phyloP scores from a whole-genome alignment of 2,113 vertebrate genomes.

The Vicugna pacos region DNA sequence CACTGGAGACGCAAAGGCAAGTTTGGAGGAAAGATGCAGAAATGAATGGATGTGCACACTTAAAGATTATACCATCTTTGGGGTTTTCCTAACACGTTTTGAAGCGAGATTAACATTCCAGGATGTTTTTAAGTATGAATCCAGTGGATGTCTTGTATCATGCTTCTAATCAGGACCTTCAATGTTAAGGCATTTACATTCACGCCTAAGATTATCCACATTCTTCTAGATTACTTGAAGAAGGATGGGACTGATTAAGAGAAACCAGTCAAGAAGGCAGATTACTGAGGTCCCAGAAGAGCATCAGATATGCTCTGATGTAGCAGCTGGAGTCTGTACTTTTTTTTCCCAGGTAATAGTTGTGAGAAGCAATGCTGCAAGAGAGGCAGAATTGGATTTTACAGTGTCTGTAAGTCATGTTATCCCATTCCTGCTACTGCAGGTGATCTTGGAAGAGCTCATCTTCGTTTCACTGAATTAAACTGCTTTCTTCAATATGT shows the following conservation, averaged over 20 bases:
- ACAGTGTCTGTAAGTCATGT: constrained; percentile 59
- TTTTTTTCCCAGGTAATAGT: constrained; percentile 58
- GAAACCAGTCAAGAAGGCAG: constrained; percentile 75
- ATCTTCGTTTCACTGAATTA: constrained; percentile 50
- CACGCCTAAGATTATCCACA: constrained; percentile 69
- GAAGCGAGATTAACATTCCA: constrained; percentile 67
- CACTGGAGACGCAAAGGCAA: constrained; percentile 73
- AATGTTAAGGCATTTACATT: constrained; percentile 87
- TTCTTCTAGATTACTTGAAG: constrained; percentile 67
- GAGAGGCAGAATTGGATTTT: constrained; percentile 62
- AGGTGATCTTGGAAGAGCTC: constrained; percentile 3
- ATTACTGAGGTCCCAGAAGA: constrained; percentile 65
- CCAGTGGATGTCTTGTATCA: constrained; percentile 78
- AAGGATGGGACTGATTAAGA: constrained; percentile 53
- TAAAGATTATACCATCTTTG: constrained; percentile 74
- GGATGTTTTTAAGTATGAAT: constrained; percentile 66
- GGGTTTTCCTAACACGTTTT: constrained; percentile 74
- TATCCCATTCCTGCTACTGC: background rate
- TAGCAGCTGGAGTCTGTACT: constrained; percentile 65
- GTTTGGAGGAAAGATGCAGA: constrained; percentile 61
- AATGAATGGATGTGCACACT: constrained; percentile 55
- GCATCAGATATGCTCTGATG: constrained; percentile 8
- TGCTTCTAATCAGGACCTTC: constrained; percentile 79
- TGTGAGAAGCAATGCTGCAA: constrained; percentile 65
- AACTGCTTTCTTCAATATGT: constrained; percentile 69